Evolutionary conservation across 92 coral and sea anemone species (phyloP).

Genomic region (Epizoanthus fatuus): DNA sequence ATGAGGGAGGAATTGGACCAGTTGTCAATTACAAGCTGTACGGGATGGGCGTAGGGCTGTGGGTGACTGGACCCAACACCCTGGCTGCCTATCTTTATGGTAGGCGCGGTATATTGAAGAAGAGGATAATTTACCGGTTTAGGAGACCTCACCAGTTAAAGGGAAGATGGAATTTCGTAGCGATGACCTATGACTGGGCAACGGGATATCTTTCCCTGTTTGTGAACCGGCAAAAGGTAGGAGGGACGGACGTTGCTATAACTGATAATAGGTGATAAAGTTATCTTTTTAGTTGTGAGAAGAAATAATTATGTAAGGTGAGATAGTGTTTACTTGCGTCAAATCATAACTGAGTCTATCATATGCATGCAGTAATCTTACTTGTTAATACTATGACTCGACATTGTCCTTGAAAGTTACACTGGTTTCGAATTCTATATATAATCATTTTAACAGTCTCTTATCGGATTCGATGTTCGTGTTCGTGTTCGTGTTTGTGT

Average conservation of each 20-base stretch:
- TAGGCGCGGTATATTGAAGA: slow-evolving; percentile 62
- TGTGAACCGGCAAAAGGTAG: slow-evolving; percentile 76
- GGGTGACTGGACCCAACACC: slow-evolving; percentile 57
- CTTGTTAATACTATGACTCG: too few relatives aligned
- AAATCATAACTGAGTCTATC: too few relatives aligned
- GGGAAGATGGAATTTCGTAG: slow-evolving; percentile 76
- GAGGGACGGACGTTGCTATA: background rate
- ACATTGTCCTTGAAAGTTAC: too few relatives aligned
- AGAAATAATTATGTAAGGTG: too few relatives aligned
- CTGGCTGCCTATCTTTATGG: slow-evolving; percentile 72
- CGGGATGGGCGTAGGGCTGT: slow-evolving; percentile 83
- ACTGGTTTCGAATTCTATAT: too few relatives aligned
- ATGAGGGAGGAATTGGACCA: slow-evolving; percentile 71
- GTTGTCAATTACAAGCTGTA: slow-evolving; percentile 75
- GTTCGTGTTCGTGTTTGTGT: too few relatives aligned
- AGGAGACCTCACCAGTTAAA: slow-evolving; percentile 25
- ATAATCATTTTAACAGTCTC: too few relatives aligned
- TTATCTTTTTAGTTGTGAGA: too few relatives aligned
- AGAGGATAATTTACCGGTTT: slow-evolving; percentile 41
- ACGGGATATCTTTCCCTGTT: slow-evolving; percentile 69
- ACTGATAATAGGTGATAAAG: background rate
- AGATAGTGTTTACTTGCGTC: too few relatives aligned
- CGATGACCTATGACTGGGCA: slow-evolving; percentile 75
- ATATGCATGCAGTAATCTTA: too few relatives aligned
- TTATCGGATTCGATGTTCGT: too few relatives aligned